Evolutionary conservation across 2,888 invertebrate species (phyloP).

Genomic region (Ormyrus nitidulus): DNA sequence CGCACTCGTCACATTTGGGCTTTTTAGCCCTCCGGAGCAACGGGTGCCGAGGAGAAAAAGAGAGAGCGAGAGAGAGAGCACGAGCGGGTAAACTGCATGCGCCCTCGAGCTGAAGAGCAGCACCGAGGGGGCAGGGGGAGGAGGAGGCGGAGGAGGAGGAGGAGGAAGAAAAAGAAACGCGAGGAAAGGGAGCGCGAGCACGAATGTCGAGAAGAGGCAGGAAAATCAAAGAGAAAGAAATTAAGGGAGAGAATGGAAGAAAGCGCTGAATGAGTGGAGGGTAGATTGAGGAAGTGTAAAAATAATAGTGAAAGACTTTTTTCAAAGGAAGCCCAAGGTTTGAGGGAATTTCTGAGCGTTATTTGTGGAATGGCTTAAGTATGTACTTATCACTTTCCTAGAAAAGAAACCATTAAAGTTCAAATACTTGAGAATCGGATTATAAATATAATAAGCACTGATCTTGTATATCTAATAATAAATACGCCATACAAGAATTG

Average conservation of each 20-base stretch:
- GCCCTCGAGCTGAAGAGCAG: neutral
- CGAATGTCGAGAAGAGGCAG: neutral
- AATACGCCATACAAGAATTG: no score
- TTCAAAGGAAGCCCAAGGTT: no score
- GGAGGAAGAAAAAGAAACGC: no score
- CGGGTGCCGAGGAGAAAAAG: neutral
- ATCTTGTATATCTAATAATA: no score
- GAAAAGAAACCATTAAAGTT: no score
- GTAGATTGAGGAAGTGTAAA: neutral
- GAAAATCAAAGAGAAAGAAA: neutral
- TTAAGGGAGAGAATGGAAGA: neutral
- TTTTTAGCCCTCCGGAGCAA: conserved; percentile 3
- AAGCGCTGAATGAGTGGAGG: neutral
- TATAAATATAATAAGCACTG: no score
- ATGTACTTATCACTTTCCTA: no score
- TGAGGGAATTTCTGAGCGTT: no score
- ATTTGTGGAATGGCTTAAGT: no score
- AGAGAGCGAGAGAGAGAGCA: no score
- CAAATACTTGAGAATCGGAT: no score
- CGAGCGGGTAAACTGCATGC: conserved; percentile 6
- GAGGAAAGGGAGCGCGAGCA: neutral
- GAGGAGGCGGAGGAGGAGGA: no score
- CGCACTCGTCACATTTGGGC: conserved; percentile 10
- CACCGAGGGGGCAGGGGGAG: neutral
- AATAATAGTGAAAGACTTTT: neutral